Evolutionary conservation across 2,113 vertebrate genomes (phyloP), one percentile per base, ranked within the genome.

Genomic region (Sphaerodactylus townsendi): DNA sequence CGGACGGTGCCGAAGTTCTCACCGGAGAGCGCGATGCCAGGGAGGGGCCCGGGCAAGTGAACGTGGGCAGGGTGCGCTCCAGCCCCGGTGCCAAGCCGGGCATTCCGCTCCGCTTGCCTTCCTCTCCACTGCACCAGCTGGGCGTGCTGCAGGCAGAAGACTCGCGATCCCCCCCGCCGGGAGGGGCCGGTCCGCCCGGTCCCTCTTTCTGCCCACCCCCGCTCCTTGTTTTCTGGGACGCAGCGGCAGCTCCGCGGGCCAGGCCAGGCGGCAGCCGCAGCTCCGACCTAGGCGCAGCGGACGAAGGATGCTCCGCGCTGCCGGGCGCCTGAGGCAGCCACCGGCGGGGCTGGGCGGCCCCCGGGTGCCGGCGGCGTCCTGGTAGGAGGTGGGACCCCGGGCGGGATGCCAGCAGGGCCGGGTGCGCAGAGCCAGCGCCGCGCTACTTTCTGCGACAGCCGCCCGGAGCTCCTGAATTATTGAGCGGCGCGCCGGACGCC

Each of bases 391-490:
- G n/a, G n/a, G n/a, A n/a, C n/a, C n/a, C n/a, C n/a, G n/a, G n/a
- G n/a, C n/a, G n/a, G n/a, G n/a, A n/a, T n/a, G n/a, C n/a, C n/a
- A n/a, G n/a, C n/a, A n/a, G n/a, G n/a, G n/a, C n/a, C n/a, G n/a
- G n/a, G n/a, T n/a, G n/a, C n/a, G n/a, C n/a, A n/a, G n/a, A 0
- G 65, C 68, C 13, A 44, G 23, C 0, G 41, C n/a, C 53, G 75
- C 84, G 14, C 0, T 5, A 30, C 13, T 69, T 48, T 11, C 50
- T 19, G 30, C 76, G 46, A 19, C 28, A 1, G 1, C 30, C 46
- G 37, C 9, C 3, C 56, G 84, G 0, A 65, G 90, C 88, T 89
- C 72, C 79, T 94, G 79, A 96, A 95, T 95, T 91, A 95, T 91
- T 93, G 82, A 86, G 79, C 1, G 35, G 66, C 75, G 9, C 10